Evolutionary conservation across 2,113 vertebrate species (phyloP), one percentile per base, ranked within the genome.

Genomic region (Xiphophorus couchianus): DNA sequence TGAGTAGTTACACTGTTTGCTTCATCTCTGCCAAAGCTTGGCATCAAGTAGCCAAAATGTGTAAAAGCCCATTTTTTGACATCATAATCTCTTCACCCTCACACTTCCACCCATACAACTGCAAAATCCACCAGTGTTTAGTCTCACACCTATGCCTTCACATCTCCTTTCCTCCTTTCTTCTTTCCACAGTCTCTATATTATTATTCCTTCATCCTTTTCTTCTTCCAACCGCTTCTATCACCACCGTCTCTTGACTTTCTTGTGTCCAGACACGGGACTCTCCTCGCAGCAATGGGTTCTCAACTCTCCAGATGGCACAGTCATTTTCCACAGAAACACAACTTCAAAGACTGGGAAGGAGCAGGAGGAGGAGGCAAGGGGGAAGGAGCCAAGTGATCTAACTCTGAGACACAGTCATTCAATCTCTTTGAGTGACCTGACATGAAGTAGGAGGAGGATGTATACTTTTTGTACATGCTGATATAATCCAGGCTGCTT

Each of bases 301-400:
- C 80, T 84, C 84, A 77, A 69, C 74, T 79, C 85, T 92, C 83
- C 87, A 91, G 85, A 91, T 90, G 88, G 87, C 80, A 73, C 80
- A 66, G 80, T 83, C 63, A 71, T 83, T 87, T 66, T 83, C 74
- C 89, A 85, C 74, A 74, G 62, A 87, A 72, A 66, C 71, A 81
- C 70, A 31, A 75, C 82, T 88, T 91, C 85, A 92, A 90, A 92
- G 77, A 74, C 74, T 37, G 62, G 31, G 27, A 64, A 73, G 33
- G 44, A 22, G 69, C 58, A 29, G 58, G 60, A 63, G 31, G 35
- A 30, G 19, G n/a, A 73, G 9, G 51, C 11, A 25, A n/a, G 13
- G 42, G 60, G 72, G 76, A 44, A 63, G 72, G 9, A 62, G 73
- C 64, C 65, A 78, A 78, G 10, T 35, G 63, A 73, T 79, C 65